Evolutionary conservation across 2,888 invertebrate species (phyloP).

Genomic region (Alviniconcha strummeri): DNA sequence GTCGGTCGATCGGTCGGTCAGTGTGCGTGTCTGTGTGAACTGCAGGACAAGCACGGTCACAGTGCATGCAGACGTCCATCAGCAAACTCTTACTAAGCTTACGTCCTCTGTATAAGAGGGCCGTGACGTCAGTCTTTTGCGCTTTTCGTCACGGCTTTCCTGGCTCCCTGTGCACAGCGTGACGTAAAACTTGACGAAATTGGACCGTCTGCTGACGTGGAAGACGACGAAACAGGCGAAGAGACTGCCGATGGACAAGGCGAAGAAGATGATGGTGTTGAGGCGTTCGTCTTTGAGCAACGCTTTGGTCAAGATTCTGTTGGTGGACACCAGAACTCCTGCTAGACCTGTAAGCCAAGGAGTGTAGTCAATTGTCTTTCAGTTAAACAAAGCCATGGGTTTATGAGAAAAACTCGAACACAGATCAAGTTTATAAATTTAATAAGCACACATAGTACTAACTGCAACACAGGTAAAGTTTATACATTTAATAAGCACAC

Average conservation of each 20-base stretch:
- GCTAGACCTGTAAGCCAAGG: constrained; percentile 81
- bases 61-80: not conserved
- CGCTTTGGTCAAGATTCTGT: constrained; percentile 88
- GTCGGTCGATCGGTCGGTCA: too few relatives aligned
- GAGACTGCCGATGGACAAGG: constrained; percentile 85
- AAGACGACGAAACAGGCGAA: constrained; percentile 86
- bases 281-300: constrained; percentile 84
- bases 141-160: constrained; percentile 16
- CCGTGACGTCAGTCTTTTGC: constrained; percentile 73
- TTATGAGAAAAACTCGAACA: too few relatives aligned
- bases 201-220: constrained; percentile 84
- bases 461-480: too few relatives aligned
- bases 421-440: too few relatives aligned
- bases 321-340: constrained; percentile 89
- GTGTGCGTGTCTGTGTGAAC: too few relatives aligned
- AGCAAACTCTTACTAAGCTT: constrained; percentile 79
- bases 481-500: too few relatives aligned
- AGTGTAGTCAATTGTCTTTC: too few relatives aligned
- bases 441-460: too few relatives aligned
- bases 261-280: constrained; percentile 91
- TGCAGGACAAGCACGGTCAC: too few relatives aligned
- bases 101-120: constrained; percentile 86
- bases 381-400: too few relatives aligned
- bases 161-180: constrained; percentile 77
- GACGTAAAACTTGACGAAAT: constrained; percentile 89